Conservation (phyloP, 2,888 invertebrate genomes). For the Hyalella azteca region DNA sequence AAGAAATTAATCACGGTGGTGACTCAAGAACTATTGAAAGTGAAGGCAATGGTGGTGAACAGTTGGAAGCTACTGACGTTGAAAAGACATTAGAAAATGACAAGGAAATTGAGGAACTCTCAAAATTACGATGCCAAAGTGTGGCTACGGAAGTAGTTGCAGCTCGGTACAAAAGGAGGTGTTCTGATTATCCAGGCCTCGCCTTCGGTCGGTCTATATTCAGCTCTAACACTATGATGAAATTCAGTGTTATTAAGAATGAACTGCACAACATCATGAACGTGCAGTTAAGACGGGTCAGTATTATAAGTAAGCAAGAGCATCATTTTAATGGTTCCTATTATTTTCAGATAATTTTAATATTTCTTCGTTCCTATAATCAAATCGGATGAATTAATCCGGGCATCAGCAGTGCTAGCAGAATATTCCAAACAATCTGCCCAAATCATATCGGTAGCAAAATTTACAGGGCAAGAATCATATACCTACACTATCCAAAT, state of each 20-base stretch:
- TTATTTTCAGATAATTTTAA: too few species aligned
- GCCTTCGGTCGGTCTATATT: slow-evolving; percentile 86
- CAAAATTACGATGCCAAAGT: slow-evolving; percentile 85
- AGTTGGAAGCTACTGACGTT: neutral
- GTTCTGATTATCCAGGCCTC: slow-evolving; percentile 89
- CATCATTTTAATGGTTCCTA: too few species aligned
- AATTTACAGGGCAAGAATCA: too few species aligned
- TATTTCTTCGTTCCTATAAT: too few species aligned
- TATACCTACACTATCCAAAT: too few species aligned
- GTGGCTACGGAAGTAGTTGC: slow-evolving; percentile 82
- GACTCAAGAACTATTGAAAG: slow-evolving; percentile 43
- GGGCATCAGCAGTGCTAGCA: too few species aligned
- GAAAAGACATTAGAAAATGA: slow-evolving; percentile 67
- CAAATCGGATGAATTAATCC: too few species aligned
- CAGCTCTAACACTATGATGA: slow-evolving; percentile 97
- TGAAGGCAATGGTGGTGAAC: slow-evolving; percentile 45
- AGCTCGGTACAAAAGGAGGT: slow-evolving; percentile 72
- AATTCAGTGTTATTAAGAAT: slow-evolving; percentile 94
- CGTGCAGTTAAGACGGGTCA: slow-evolving; percentile 95
- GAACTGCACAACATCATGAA: slow-evolving; percentile 97
- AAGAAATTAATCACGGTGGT: slow-evolving; percentile 39
- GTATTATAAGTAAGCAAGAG: slow-evolving; percentile 64
- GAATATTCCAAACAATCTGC: too few species aligned
- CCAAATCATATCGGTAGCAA: too few species aligned
- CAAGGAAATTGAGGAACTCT: slow-evolving; percentile 72